Evolutionary conservation across 2,888 invertebrate species (phyloP).

Genomic region (Andrena praecox): DNA sequence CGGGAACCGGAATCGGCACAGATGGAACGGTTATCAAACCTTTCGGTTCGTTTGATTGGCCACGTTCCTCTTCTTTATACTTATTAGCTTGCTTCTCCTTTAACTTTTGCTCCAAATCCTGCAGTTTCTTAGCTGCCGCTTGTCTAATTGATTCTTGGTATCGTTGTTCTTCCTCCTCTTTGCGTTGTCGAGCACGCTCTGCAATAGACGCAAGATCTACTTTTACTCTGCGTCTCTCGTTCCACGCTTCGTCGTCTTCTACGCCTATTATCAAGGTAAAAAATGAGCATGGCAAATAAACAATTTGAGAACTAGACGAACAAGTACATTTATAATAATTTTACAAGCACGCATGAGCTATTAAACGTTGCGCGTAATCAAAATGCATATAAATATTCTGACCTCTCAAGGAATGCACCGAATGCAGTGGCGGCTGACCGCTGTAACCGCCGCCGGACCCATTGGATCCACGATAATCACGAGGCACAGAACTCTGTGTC

Average conservation of each 20-base stretch:
- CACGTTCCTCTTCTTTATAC: constrained; percentile 81
- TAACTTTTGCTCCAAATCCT: constrained; percentile 89
- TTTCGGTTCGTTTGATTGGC: constrained; percentile 83
- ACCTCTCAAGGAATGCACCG: constrained; percentile 82
- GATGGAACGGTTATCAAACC: constrained; percentile 85
- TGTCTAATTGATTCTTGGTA: constrained; percentile 88
- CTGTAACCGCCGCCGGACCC: constrained; percentile 75
- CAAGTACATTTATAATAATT: not conserved
- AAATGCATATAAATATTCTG: constrained; percentile 31
- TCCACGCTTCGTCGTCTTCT: constrained; percentile 90
- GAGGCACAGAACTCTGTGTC: constrained; percentile 73
- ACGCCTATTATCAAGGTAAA: constrained; percentile 69
- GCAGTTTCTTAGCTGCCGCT: constrained; percentile 89
- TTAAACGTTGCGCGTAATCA: not conserved
- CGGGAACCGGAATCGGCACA: constrained; percentile 86
- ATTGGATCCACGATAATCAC: constrained; percentile 80
- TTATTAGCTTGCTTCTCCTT: constrained; percentile 86
- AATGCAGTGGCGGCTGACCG: constrained; percentile 81
- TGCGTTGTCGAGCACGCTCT: constrained; percentile 93
- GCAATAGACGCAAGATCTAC: constrained; percentile 92
- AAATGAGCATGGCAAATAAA: not conserved
- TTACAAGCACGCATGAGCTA: no score
- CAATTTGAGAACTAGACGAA: not conserved
- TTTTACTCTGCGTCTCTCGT: constrained; percentile 89
- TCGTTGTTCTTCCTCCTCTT: constrained; percentile 95